phyloP scores from a whole-genome alignment of 1,140 invertebrate species.

The Drosophila punjabiensis region DNA sequence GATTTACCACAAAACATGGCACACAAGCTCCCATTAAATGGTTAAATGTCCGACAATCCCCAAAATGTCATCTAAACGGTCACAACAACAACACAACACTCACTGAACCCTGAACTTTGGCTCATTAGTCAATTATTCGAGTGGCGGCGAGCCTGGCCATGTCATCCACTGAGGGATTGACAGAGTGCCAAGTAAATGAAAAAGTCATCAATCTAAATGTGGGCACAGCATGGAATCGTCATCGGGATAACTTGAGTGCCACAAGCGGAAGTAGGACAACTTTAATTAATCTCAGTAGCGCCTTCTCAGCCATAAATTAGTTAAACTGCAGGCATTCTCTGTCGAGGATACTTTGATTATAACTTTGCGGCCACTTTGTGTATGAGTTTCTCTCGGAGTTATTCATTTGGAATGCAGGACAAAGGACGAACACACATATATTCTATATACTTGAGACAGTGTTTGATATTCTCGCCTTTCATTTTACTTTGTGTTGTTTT shows the following conservation, averaged over 20 bases:
- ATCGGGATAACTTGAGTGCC: constrained; percentile 11
- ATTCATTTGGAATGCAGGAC: constrained; percentile 43
- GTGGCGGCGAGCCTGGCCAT: constrained; percentile 1
- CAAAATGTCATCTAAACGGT: constrained; percentile 29
- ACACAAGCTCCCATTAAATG: constrained; percentile 14
- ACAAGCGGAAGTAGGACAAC: constrained; percentile 16
- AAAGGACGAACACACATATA: constrained; percentile 25
- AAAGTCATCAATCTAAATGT: constrained; percentile 46
- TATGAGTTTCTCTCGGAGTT: neutral
- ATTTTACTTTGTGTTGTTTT: neutral
- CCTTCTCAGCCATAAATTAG: constrained; percentile 5
- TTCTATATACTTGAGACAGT: neutral
- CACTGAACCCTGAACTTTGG: constrained; percentile 41
- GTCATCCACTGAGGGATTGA: constrained; percentile 13
- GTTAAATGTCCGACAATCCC: constrained; percentile 9
- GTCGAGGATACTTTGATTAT: constrained; percentile 10
- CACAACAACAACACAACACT: constrained; percentile 13
- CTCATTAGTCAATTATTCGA: constrained; percentile 50
- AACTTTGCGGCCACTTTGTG: constrained; percentile 4
- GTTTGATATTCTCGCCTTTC: constrained; percentile 6
- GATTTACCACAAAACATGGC: constrained; percentile 19
- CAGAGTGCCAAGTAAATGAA: constrained; percentile 45
- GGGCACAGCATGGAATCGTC: neutral
- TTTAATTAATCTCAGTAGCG: constrained; percentile 28
- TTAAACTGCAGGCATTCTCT: constrained; percentile 1